phyloP scores from a whole-genome alignment of 30 jellyfish, hydroid and myxozoan genomes.

The Turritopsis rubra region DNA sequence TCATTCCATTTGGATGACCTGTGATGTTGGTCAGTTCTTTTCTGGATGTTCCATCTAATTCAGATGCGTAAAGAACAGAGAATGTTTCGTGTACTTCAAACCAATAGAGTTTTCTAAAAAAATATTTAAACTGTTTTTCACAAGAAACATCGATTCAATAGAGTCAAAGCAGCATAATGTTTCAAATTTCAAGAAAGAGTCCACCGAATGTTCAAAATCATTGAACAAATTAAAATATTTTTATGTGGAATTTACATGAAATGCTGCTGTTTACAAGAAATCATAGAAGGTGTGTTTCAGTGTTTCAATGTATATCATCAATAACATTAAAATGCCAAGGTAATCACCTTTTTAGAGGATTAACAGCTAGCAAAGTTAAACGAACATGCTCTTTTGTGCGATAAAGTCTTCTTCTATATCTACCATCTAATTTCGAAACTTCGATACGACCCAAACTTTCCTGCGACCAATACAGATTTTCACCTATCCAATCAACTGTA shows the following conservation, averaged over 20 bases:
- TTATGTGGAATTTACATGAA: too few species aligned
- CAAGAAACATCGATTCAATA: not conserved
- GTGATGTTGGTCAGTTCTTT: slow-evolving; percentile 5
- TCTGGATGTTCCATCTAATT: slow-evolving; percentile 27
- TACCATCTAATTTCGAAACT: slow-evolving; percentile 76
- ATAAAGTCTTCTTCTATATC: slow-evolving; percentile 41
- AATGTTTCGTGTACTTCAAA: not conserved
- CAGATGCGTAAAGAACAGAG: slow-evolving; percentile 14
- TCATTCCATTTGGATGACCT: slow-evolving; percentile 11
- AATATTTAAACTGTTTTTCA: not conserved
- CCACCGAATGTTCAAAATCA: not conserved
- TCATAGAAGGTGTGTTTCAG: too few species aligned
- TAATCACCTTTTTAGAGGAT: slow-evolving; percentile 11
- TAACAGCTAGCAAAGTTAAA: slow-evolving; percentile 14
- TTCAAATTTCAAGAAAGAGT: not conserved
- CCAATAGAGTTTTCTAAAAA: slow-evolving; percentile 26
- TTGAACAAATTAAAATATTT: too few species aligned
- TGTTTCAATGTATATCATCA: too few species aligned
- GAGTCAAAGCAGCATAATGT: not conserved
- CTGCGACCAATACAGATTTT: slow-evolving; percentile 82
- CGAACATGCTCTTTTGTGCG: slow-evolving; percentile 30
- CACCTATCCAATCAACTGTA: slow-evolving; percentile 78
- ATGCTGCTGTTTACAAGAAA: too few species aligned
- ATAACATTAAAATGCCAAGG: not conserved
- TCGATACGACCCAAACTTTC: slow-evolving; percentile 55